Conservation (phyloP, 1,140 invertebrate species). For the Zaprionus kolodkinae region DNA sequence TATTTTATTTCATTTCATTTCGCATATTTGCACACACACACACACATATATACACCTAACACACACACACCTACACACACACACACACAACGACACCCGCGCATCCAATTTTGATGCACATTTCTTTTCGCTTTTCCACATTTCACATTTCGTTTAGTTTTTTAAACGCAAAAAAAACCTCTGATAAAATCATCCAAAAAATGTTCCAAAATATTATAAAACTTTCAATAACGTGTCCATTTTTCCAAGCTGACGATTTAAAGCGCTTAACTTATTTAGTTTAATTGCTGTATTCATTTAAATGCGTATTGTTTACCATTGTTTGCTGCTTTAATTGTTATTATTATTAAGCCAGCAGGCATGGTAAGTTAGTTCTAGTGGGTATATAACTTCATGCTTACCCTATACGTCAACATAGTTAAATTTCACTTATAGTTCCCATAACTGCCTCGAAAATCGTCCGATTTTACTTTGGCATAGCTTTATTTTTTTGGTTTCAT, state of each 20-base stretch:
- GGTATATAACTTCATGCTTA: not conserved
- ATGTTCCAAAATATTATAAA: not conserved
- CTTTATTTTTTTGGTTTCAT: no score
- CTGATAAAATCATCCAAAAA: not conserved
- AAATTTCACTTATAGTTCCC: no score
- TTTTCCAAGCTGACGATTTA: not conserved
- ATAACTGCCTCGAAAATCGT: no score
- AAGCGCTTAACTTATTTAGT: not conserved
- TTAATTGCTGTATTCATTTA: not conserved
- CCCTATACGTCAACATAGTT: no score
- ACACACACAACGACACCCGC: not conserved
- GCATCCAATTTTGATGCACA: constrained; percentile 43
- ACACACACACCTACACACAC: not conserved
- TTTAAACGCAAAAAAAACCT: constrained; percentile 1
- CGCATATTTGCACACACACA: constrained; percentile 47
- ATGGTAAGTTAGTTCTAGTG: not conserved
- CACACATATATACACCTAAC: not conserved
- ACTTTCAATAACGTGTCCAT: no score
- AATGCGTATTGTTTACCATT: not conserved
- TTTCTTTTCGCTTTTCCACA: constrained; percentile 20
- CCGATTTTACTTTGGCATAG: no score
- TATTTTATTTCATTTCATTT: constrained; percentile 70
- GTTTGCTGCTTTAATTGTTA: not conserved
- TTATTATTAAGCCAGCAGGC: not conserved
- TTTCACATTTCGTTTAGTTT: constrained; percentile 46